Evolutionary conservation across 2,888 invertebrate species (phyloP), one percentile per base, ranked within the genome.

Genomic region (Gasteruption jaculator): DNA sequence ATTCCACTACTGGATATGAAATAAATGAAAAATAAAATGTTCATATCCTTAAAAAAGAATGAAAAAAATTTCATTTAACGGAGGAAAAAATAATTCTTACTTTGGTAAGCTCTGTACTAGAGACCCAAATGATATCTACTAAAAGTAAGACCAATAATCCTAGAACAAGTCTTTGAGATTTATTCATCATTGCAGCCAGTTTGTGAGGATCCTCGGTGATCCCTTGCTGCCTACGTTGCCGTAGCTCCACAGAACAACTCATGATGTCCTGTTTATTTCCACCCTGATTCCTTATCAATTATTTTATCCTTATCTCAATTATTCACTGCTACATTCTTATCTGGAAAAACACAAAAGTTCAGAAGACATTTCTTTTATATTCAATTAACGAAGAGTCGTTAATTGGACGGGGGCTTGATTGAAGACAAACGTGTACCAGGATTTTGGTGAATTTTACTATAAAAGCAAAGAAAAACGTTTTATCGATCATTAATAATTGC

Each of bases 101-200:
- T 83, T 92, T 89, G 46, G 93, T 92, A 46, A 96, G 75, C 75
- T 96, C 94, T 25, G 92, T 90, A 35, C 94, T 95, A 38, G 89
- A 84, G 38, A 96, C 95, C 95, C 96, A 96, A 61, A 97, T 84
- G 43, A 95, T 76, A 74, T 95, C 93, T 54, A 96, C 95, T 60
- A 95, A 74, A 53, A 96, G 72, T 49, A 97, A 76, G 57, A 96
- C 79, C 60, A 90, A 78, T 54, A 92, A 76, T 59, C 96, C 97
- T 60, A 94, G 76, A 47, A 88, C 75, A 57, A 92, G 81, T 63
- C 83, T 78, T 73, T 85, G 83, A 41, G 80, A 79, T 73, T 79
- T 81, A 57, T 78, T 81, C 66, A 79, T 71, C 73, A 78, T 75
- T 42, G 61, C 66, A 24, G 63, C 62, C 11, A 69, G 54, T 54